Percentiles rank a stretch among this genome's conserved stretches.
These are phyloP conservation scores for Ornithoptera priamus DNA, from an alignment of 2,888 invertebrate species.

Conservation along the genomic window DNA sequence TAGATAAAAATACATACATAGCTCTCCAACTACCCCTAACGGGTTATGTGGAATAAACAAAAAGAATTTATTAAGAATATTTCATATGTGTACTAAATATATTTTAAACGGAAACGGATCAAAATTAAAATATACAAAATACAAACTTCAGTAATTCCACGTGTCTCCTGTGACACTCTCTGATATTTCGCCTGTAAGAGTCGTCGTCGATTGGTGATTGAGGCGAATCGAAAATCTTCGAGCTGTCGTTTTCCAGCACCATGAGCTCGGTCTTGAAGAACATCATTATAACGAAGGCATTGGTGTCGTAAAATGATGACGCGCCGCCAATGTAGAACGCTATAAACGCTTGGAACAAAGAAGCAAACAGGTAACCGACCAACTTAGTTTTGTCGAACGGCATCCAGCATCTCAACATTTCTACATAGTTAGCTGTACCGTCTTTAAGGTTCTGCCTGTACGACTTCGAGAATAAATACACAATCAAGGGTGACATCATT, in stretches of 20 bases:
- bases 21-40: too few species aligned
- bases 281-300: slow-evolving; percentile 58
- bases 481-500: slow-evolving; percentile 49
- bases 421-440: slow-evolving; percentile 49
- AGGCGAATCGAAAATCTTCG: slow-evolving; percentile 45
- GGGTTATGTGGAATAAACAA: too few species aligned
- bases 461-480: slow-evolving; percentile 43
- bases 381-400: slow-evolving; percentile 54
- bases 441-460: slow-evolving; percentile 50
- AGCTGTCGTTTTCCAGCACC: slow-evolving; percentile 51
- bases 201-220: slow-evolving; percentile 29
- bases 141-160: slow-evolving; percentile 57
- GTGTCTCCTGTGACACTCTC: slow-evolving; percentile 51
- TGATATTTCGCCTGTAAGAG: slow-evolving; percentile 40
- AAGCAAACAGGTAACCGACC: slow-evolving; percentile 49
- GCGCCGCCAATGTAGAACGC: slow-evolving; percentile 56
- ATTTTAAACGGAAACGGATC: too few species aligned
- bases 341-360: slow-evolving; percentile 49
- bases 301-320: slow-evolving; percentile 60
- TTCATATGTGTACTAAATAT: too few species aligned
- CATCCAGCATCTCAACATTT: slow-evolving; percentile 61
- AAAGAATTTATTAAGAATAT: too few species aligned
- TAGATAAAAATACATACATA: too few species aligned
- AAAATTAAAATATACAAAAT: too few species aligned
- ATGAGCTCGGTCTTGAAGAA: slow-evolving; percentile 58